These are phyloP conservation scores for Alsophila aescularia DNA, from an alignment of 2,888 invertebrate genomes.

Conservation along the genomic window DNA sequence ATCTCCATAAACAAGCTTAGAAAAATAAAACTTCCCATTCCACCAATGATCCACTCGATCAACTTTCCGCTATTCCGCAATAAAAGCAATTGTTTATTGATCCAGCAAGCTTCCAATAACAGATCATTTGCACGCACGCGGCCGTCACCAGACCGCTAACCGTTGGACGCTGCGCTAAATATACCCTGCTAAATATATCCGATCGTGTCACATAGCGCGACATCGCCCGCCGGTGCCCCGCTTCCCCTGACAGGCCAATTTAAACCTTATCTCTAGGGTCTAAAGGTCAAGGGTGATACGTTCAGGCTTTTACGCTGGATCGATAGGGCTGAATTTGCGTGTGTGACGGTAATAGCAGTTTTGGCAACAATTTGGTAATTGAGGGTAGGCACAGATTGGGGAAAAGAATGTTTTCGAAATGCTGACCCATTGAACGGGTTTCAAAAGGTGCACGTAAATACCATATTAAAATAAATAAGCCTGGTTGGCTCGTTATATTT, in stretches of 20 bases:
- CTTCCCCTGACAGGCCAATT: slow-evolving; percentile 45
- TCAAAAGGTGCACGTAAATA: too few species aligned
- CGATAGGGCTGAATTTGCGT: slow-evolving; percentile 13
- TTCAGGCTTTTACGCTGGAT: slow-evolving; percentile 13
- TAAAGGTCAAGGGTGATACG: slow-evolving; percentile 24
- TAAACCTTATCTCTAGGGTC: slow-evolving; percentile 43
- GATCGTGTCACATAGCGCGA: slow-evolving; percentile 74
- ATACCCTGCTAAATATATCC: slow-evolving; percentile 71
- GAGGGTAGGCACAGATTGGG: background rate
- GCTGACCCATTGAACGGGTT: too few species aligned
- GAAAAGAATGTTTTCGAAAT: background rate
- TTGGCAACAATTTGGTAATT: slow-evolving; percentile 12
- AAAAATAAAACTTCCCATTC: slow-evolving; percentile 2
- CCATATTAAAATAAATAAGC: too few species aligned
- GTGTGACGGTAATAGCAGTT: slow-evolving; percentile 6
- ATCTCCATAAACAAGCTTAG: background rate
- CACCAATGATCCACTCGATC: slow-evolving; percentile 7
- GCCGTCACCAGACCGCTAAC: slow-evolving; percentile 34
- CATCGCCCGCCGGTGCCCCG: slow-evolving; percentile 60
- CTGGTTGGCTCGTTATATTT: too few species aligned
- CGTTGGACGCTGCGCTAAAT: slow-evolving; percentile 57
- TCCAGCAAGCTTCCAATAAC: slow-evolving; percentile 36
- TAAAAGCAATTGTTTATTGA: slow-evolving; percentile 38
- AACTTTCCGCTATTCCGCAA: slow-evolving; percentile 12
- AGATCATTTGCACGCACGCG: slow-evolving; percentile 38